Evolutionary conservation across 2,113 vertebrate species (phyloP).

Genomic region (Parotia lawesii): DNA sequence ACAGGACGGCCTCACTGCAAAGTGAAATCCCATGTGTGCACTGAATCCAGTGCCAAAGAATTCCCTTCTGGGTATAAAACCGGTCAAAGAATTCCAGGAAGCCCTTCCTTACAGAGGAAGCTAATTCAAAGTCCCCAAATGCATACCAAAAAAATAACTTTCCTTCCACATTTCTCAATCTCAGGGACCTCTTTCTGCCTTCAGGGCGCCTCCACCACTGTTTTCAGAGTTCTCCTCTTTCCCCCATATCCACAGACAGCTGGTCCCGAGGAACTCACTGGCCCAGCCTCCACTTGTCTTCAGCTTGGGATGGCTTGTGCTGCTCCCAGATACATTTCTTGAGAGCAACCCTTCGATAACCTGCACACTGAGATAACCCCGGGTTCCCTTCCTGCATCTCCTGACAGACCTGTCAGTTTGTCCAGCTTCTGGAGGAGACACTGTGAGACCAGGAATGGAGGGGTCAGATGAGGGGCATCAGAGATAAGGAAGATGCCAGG

Average conservation of each 20-base stretch:
- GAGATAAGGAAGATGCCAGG: conserved; percentile 29
- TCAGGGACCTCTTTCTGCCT: conserved; percentile 19
- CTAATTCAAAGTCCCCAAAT: neutral
- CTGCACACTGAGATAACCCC: conserved; percentile 22
- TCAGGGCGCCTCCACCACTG: neutral
- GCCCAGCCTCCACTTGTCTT: conserved; percentile 14
- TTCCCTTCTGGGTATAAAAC: conserved; percentile 19
- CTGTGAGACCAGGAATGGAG: neutral
- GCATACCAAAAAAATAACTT: conserved; percentile 4
- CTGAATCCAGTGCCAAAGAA: neutral
- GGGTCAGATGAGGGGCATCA: neutral
- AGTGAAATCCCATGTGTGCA: neutral
- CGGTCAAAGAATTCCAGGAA: neutral
- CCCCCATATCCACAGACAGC: neutral
- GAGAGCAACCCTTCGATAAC: conserved; percentile 21
- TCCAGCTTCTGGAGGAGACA: conserved; percentile 23
- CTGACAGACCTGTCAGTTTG: neutral
- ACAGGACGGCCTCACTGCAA: neutral
- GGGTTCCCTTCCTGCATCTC: neutral
- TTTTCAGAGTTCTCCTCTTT: conserved; percentile 42
- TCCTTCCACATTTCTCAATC: conserved; percentile 22
- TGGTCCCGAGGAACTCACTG: neutral
- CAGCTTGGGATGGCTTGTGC: neutral
- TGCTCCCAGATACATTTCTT: neutral
- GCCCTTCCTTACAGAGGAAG: conserved; percentile 15